Evolutionary conservation across 2,888 invertebrate species (phyloP).

Genomic region (Tortrix viridana): DNA sequence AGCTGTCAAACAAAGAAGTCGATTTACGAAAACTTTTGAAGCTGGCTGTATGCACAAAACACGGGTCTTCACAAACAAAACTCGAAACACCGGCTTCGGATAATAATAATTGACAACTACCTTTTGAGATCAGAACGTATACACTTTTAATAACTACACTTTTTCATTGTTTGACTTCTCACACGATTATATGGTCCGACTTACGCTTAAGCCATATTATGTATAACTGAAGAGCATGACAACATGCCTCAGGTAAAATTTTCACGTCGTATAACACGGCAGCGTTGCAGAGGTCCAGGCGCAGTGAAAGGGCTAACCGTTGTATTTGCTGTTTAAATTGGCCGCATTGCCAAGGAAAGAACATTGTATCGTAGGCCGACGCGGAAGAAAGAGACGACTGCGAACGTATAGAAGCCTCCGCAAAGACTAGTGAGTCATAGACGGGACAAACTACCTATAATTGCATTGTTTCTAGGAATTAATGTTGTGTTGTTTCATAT

Average conservation of each 20-base stretch:
- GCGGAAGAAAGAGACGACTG: conserved; percentile 69
- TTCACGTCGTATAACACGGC: conserved; percentile 67
- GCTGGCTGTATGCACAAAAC: not conserved
- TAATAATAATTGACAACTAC: conserved; percentile 21
- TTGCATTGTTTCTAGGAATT: not conserved
- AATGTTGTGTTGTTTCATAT: no score
- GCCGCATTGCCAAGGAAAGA: conserved; percentile 45
- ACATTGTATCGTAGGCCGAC: conserved; percentile 64
- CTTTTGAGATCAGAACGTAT: conserved; percentile 15
- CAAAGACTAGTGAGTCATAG: conserved; percentile 49
- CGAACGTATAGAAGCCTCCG: conserved; percentile 59
- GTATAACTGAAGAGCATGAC: conserved; percentile 64
- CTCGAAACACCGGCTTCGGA: conserved; percentile 21
- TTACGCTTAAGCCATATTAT: conserved; percentile 54
- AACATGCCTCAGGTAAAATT: conserved; percentile 67
- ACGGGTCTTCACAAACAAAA: not conserved
- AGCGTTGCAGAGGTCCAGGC: conserved; percentile 46
- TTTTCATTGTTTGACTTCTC: conserved; percentile 10
- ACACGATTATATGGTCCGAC: conserved; percentile 30
- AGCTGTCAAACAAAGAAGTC: conserved; percentile 1
- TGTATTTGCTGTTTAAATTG: conserved; percentile 32
- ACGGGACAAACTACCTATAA: not conserved
- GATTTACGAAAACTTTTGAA: conserved; percentile 2
- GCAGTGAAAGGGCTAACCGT: conserved; percentile 23
- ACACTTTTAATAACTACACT: conserved; percentile 14